A percentile compares a stretch with the other conserved stretches of the same genome.
phyloP scores from a whole-genome alignment of 2,797 vertebrate genomes.

The Gallinago nigripennis region DNA sequence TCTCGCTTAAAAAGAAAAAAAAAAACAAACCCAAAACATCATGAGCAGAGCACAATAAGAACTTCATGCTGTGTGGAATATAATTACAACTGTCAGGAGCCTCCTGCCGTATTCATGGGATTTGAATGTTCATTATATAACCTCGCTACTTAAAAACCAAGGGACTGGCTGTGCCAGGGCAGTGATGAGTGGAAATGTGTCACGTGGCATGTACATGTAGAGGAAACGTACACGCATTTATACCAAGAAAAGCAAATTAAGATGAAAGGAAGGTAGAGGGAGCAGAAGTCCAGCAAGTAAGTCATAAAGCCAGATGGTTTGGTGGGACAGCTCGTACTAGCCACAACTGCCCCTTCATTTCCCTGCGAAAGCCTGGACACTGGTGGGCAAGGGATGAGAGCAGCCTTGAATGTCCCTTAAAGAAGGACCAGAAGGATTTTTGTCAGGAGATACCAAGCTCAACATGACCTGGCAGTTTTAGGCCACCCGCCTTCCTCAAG shows the following conservation, averaged over 20 bases:
- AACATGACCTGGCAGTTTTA: conserved; percentile 19
- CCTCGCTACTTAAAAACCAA: neutral
- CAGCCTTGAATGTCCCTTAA: neutral
- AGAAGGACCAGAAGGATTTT: neutral
- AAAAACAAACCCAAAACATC: neutral
- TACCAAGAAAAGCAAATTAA: neutral
- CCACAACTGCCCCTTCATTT: neutral
- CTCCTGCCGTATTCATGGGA: neutral
- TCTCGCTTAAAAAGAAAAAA: neutral
- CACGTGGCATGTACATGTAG: neutral
- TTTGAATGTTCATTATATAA: conserved; percentile 14
- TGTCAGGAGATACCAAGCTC: neutral
- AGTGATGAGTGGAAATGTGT: neutral
- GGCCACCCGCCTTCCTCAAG: neutral
- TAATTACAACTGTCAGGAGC: conserved; percentile 17
- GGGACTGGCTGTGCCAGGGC: neutral
- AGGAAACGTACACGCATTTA: neutral
- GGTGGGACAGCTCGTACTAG: neutral
- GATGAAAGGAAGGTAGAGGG: neutral
- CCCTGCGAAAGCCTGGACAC: neutral
- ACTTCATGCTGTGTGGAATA: conserved; percentile 5
- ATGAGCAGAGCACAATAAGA: neutral
- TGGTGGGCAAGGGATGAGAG: neutral
- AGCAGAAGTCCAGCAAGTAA: neutral
- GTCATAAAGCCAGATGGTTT: neutral